Percentiles rank a stretch among this genome's conserved stretches.
Evolutionary conservation across 2,888 invertebrate species (phyloP).

Genomic region (Dicyrtomina minuta): DNA sequence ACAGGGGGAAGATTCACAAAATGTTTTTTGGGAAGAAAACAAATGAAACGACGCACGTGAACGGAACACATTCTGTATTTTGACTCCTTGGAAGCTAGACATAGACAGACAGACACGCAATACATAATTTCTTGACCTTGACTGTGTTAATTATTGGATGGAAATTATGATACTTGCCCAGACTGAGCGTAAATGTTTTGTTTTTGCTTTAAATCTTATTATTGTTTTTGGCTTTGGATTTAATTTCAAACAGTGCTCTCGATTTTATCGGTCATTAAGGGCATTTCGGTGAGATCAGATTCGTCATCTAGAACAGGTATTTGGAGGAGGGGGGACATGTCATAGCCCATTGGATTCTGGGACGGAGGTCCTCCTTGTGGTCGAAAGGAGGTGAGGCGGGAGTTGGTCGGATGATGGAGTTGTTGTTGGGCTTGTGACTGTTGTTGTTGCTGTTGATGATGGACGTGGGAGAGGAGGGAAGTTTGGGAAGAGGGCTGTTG

Average conservation of each 20-base stretch:
- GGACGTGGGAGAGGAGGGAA: slow-evolving; percentile 37
- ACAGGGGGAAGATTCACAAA: too few relatives aligned
- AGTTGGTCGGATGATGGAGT: slow-evolving; percentile 26
- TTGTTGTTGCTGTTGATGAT: slow-evolving; percentile 22
- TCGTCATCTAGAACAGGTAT: slow-evolving; percentile 52
- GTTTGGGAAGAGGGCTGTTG: slow-evolving; percentile 34
- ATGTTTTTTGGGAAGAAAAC: too few relatives aligned
- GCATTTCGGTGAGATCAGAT: slow-evolving; percentile 51
- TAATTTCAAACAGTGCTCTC: slow-evolving; percentile 53
- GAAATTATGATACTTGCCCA: too few relatives aligned
- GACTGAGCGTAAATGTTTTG: too few relatives aligned
- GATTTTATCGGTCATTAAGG: slow-evolving; percentile 52
- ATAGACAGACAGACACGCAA: too few relatives aligned
- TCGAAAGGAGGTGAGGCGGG: slow-evolving; percentile 41
- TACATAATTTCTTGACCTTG: too few relatives aligned
- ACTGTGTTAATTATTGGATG: too few relatives aligned
- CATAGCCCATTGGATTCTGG: slow-evolving; percentile 43
- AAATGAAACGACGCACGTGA: too few relatives aligned
- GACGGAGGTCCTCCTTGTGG: slow-evolving; percentile 35
- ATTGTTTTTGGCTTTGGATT: too few relatives aligned
- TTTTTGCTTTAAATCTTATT: too few relatives aligned
- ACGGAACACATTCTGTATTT: too few relatives aligned
- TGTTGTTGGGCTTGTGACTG: slow-evolving; percentile 7
- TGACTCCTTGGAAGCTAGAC: too few relatives aligned
- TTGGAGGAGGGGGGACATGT: slow-evolving; percentile 50